Percentiles rank a stretch among this genome's conserved stretches.
These are phyloP conservation scores for Musca domestica DNA, from an alignment of 1,140 invertebrate genomes.

Conservation along the genomic window DNA sequence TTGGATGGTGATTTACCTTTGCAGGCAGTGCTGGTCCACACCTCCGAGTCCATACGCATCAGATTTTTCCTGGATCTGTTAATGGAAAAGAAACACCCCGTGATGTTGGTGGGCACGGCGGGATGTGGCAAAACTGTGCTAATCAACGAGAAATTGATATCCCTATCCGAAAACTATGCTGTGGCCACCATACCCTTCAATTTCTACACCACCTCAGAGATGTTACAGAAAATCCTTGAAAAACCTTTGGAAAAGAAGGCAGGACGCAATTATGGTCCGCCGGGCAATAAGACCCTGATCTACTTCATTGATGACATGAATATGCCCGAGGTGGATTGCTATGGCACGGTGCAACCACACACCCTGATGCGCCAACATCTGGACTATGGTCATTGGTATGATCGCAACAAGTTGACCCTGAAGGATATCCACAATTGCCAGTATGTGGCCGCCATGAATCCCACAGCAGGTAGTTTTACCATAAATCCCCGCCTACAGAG, in stretches of 20 bases:
- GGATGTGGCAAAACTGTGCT: slow-evolving; percentile 90
- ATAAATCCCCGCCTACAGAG: slow-evolving; percentile 91
- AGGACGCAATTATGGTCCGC: slow-evolving; percentile 91
- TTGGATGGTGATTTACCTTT: slow-evolving; percentile 88
- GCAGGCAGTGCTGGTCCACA: slow-evolving; percentile 91
- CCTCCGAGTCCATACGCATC: slow-evolving; percentile 87
- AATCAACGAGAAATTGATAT: slow-evolving; percentile 78
- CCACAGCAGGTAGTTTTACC: slow-evolving; percentile 93
- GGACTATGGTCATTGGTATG: slow-evolving; percentile 95
- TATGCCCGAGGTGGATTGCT: slow-evolving; percentile 94
- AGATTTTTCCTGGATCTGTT: slow-evolving; percentile 87
- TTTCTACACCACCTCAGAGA: slow-evolving; percentile 94
- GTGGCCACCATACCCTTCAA: slow-evolving; percentile 93
- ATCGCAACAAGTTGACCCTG: slow-evolving; percentile 82
- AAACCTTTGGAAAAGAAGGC: slow-evolving; percentile 97
- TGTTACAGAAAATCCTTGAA: slow-evolving; percentile 92
- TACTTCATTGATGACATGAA: slow-evolving; percentile 98
- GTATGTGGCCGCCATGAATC: slow-evolving; percentile 97
- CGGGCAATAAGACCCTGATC: slow-evolving; percentile 89
- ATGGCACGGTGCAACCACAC: slow-evolving; percentile 94
- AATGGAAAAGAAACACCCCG: slow-evolving; percentile 82
- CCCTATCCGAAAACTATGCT: slow-evolving; percentile 81
- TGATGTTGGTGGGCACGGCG: slow-evolving; percentile 91
- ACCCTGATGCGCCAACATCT: slow-evolving; percentile 93
- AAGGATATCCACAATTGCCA: slow-evolving; percentile 97